phyloP scores from a whole-genome alignment of 2,797 vertebrate genomes.

The Meda fulgida region DNA sequence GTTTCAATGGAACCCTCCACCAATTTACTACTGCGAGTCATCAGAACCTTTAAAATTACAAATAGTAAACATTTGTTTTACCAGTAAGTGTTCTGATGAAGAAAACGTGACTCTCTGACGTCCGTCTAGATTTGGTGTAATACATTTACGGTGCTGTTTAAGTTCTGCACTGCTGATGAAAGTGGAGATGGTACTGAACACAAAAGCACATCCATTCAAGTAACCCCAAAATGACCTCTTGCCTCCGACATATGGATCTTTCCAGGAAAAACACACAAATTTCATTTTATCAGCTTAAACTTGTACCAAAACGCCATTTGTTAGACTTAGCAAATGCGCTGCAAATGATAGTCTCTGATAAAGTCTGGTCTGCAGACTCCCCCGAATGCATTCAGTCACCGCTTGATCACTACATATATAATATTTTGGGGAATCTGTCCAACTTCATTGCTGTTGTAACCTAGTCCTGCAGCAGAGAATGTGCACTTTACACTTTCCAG shows the following conservation, averaged over 20 bases:
- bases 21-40: too few species aligned
- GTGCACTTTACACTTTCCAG: not conserved
- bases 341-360: constrained; percentile 42
- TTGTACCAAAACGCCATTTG: constrained; percentile 31
- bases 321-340: constrained; percentile 38
- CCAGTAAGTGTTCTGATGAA: not conserved
- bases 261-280: constrained; percentile 55
- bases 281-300: constrained; percentile 44
- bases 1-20: not conserved
- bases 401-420: constrained; percentile 44
- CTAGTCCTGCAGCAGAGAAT: constrained; percentile 1
- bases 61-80: not conserved
- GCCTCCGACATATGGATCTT: constrained; percentile 28
- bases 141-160: constrained; percentile 31
- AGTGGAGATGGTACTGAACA: constrained; percentile 28
- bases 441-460: constrained; percentile 30
- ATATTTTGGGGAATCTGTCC: constrained; percentile 42
- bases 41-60: not conserved
- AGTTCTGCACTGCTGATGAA: constrained; percentile 19
- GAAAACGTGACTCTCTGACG: constrained; percentile 10
- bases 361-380: constrained; percentile 22
- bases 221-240: constrained; percentile 51
- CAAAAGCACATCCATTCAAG: constrained; percentile 53
- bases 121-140: not conserved
- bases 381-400: constrained; percentile 36